phyloP scores from a whole-genome alignment of 2,888 invertebrate species.

The Chorisops tibialis region DNA sequence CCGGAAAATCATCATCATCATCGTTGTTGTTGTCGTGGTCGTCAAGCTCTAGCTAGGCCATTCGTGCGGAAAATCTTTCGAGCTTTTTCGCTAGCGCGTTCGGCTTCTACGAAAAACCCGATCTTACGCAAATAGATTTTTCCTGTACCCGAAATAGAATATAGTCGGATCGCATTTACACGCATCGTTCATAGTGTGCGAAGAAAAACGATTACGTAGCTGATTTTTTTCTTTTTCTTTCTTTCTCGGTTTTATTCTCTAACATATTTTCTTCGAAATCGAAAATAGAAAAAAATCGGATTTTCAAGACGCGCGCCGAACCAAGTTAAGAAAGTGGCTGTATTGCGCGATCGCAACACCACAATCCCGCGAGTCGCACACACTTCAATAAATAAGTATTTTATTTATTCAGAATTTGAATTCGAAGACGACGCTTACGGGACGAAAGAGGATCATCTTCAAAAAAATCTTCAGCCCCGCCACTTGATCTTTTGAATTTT shows the following conservation, averaged over 20 bases:
- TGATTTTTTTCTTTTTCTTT: background rate
- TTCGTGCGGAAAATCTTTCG: background rate
- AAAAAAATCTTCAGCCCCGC: constrained; percentile 23
- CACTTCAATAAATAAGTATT: too few species aligned
- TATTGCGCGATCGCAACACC: constrained; percentile 13
- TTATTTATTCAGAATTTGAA: background rate
- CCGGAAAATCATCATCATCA: background rate
- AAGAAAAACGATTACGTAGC: constrained; percentile 10
- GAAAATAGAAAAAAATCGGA: constrained; percentile 14
- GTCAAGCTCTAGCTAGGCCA: background rate
- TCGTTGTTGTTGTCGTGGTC: background rate
- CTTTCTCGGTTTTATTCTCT: background rate
- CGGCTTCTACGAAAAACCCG: constrained; percentile 12
- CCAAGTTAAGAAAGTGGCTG: background rate
- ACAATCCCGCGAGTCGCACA: background rate
- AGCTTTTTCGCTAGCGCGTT: background rate
- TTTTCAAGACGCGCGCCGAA: constrained; percentile 1
- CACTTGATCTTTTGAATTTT: constrained; percentile 20
- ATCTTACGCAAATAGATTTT: constrained; percentile 37
- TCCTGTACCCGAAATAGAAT: constrained; percentile 35
- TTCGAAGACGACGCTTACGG: constrained; percentile 16
- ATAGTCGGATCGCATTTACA: constrained; percentile 32
- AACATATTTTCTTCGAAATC: constrained; percentile 6
- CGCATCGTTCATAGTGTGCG: background rate
- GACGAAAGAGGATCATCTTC: constrained; percentile 24